Evolutionary conservation across 2,888 invertebrate species (phyloP), one percentile per base, ranked within the genome.

Genomic region (Tineola bisselliella): DNA sequence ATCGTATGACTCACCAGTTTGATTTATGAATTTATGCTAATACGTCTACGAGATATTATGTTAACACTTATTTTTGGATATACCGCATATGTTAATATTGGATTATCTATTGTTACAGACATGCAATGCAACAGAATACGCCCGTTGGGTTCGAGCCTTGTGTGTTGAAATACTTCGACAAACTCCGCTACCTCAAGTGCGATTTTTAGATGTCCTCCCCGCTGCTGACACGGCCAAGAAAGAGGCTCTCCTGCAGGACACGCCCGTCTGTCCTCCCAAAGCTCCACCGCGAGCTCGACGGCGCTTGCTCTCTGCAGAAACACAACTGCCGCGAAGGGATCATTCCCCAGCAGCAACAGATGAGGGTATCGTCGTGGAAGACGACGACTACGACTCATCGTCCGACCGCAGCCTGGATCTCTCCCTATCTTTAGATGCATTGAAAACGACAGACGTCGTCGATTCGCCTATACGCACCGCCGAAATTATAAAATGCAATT

Each of bases 141-240:
- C 91, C 77, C 88, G 91, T 62, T 93, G 93, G 93, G 92, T 92
- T 69, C 90, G 91, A 69, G 91, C 91, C 61, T 88, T 93, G 64
- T 93, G 92, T 61, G 90, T 92, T 64, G 92, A 93, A 75, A 88
- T 93, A 65, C 91, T 93, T 65, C 89, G 92, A 1, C 93, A 93
- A 74, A 93, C 93, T 31, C 93, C 93, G 17, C 79, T 93, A 65
- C 91, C 92, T 59, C 90, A 91, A 65, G 88, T 93, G 62, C 91
- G 92, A 71, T 92, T 92, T 73, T 77, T 93, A 70, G 92, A 92
- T 74, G 92, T 93, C 65, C 73, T 91, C 62, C 89, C 90, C 64
- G 88, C 91, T 59, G 89, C 90, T 61, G 88, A 89, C 57, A 82
- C 84, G 52, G 76, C 81, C 60, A 88, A 70, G 78, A 88, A 69